Conservation (phyloP, 2,888 invertebrate species). For the Caenorhabditis sp. region DNA sequence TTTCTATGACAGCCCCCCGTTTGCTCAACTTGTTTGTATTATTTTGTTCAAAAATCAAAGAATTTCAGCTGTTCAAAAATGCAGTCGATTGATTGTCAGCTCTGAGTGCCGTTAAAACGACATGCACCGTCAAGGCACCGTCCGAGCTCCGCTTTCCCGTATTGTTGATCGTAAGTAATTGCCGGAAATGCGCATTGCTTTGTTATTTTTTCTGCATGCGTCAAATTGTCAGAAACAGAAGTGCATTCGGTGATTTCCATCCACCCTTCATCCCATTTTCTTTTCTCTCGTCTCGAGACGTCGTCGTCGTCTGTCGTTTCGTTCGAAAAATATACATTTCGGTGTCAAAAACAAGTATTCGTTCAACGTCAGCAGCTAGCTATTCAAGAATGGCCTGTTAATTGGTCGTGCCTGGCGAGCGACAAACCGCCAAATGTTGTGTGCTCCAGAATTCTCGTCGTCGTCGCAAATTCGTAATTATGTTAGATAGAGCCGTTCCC, state of each 20-base stretch:
- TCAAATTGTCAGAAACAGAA: not conserved
- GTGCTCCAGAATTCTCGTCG: not conserved
- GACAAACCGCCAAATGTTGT: constrained; percentile 6
- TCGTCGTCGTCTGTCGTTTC: no score
- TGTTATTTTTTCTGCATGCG: not conserved
- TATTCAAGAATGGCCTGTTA: constrained; percentile 16
- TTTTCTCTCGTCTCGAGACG: not conserved
- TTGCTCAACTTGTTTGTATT: constrained; percentile 10
- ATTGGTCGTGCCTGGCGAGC: constrained; percentile 8
- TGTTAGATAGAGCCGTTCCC: constrained; percentile 22
- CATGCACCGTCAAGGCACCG: constrained; percentile 60
- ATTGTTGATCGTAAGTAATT: constrained; percentile 60
- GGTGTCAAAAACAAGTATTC: constrained; percentile 23
- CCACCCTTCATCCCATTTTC: not conserved
- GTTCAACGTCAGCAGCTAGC: constrained; percentile 2
- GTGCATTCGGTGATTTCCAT: not conserved
- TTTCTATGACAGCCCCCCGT: not conserved
- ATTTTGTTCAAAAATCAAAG: constrained; percentile 5
- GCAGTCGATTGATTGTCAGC: constrained; percentile 8
- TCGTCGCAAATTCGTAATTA: constrained; percentile 9
- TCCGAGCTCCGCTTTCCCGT: constrained; percentile 52
- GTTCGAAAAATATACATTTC: constrained; percentile 11
- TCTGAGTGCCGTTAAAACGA: constrained; percentile 19
- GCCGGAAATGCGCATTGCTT: no score
- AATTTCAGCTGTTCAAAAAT: constrained; percentile 13